Conservation (phyloP, 2,888 invertebrate species). For the Nineta flava region DNA sequence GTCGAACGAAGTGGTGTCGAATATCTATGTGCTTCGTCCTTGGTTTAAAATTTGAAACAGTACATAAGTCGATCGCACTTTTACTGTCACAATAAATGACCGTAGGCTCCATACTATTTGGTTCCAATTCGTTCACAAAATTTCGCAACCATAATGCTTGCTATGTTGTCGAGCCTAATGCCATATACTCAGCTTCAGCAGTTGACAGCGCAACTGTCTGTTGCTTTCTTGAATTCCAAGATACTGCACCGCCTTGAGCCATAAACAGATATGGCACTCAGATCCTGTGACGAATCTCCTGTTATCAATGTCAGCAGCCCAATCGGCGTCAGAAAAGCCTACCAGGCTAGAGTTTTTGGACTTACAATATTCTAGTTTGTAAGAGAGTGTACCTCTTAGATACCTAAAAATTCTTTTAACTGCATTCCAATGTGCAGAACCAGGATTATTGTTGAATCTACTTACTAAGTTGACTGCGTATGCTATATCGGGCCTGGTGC, state of each 20-base stretch:
- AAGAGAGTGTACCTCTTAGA: slow-evolving; percentile 3
- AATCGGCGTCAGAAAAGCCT: slow-evolving; percentile 5
- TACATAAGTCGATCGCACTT: not conserved
- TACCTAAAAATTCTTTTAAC: slow-evolving; percentile 4
- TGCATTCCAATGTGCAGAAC: slow-evolving; percentile 4
- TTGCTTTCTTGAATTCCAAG: slow-evolving; percentile 8
- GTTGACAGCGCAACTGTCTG: slow-evolving; percentile 4
- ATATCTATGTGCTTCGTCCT: not conserved
- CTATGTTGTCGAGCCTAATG: not conserved
- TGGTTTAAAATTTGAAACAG: not conserved
- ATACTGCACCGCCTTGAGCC: slow-evolving; percentile 6
- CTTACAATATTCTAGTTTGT: slow-evolving; percentile 4
- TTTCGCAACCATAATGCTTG: not conserved
- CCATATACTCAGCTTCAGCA: not conserved
- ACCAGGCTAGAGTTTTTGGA: slow-evolving; percentile 1
- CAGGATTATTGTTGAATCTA: not conserved
- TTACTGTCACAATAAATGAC: not conserved
- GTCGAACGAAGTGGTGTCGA: not conserved
- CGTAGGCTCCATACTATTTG: not conserved
- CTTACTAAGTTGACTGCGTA: not conserved
- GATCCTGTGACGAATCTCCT: slow-evolving; percentile 8
- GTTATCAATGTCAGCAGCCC: slow-evolving; percentile 6
- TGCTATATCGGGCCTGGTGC: slow-evolving; percentile 3
- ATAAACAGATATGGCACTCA: no score
- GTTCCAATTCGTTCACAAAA: not conserved